Percentiles rank a stretch among this genome's conserved stretches.
Evolutionary conservation across 1,140 invertebrate genomes (phyloP).

Genomic region (Subanguina moxae): DNA sequence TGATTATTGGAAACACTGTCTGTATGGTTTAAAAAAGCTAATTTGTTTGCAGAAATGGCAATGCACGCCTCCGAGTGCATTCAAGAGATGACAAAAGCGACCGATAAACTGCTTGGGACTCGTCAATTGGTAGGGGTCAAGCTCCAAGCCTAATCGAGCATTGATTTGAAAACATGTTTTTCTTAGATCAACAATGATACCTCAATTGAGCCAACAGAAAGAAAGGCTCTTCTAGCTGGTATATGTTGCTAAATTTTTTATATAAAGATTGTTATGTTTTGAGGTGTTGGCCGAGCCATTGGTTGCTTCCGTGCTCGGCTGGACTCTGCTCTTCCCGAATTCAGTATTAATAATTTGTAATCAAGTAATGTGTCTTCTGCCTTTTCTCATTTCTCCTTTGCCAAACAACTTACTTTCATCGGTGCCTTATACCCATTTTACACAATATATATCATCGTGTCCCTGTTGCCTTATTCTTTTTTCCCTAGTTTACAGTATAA

Average conservation of each 20-base stretch:
- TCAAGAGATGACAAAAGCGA: slow-evolving; percentile 30
- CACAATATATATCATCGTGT: too few relatives aligned
- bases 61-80: slow-evolving; percentile 30
- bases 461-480: too few relatives aligned
- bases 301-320: slow-evolving; percentile 15
- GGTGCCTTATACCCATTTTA: not conserved
- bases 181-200: slow-evolving; percentile 26
- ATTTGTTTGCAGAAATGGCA: slow-evolving; percentile 24
- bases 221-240: slow-evolving; percentile 6
- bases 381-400: not conserved
- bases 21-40: too few relatives aligned
- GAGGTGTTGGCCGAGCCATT: slow-evolving; percentile 16
- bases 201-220: slow-evolving; percentile 16
- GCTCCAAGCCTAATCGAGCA: too few relatives aligned
- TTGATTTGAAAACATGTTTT: too few relatives aligned
- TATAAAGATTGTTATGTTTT: not conserved
- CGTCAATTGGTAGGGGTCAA: slow-evolving; percentile 33
- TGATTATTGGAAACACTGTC: too few relatives aligned
- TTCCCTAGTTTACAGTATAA: too few relatives aligned
- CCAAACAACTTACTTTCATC: slow-evolving; percentile 1
- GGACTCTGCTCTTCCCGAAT: slow-evolving; percentile 3
- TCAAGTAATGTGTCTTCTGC: not conserved
- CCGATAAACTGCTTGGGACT: slow-evolving; percentile 28
- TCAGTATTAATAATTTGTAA: not conserved
- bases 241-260: not conserved